Conservation (phyloP, 92 coral and sea anemone species). For the Hydrozoanthus gracilis region DNA sequence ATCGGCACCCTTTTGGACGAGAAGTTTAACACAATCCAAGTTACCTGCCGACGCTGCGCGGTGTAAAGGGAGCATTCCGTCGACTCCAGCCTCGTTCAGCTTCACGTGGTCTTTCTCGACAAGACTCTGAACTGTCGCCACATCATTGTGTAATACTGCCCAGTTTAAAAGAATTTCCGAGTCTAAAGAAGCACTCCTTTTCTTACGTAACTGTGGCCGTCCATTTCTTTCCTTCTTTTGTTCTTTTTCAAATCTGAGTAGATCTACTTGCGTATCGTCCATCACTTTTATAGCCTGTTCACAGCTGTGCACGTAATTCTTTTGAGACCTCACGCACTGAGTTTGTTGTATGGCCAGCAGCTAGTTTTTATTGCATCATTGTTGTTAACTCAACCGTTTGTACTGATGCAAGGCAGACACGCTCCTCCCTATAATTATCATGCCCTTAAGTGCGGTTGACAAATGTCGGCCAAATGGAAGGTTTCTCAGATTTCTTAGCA, state of each 20-base stretch:
- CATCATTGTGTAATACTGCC: constrained; percentile 88
- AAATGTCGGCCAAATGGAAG: too few species aligned
- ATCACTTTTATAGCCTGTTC: not conserved
- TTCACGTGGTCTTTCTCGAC: constrained; percentile 70
- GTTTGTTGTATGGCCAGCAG: not conserved
- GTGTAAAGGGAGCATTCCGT: constrained; percentile 84
- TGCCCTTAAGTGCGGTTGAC: too few species aligned
- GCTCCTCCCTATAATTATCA: too few species aligned
- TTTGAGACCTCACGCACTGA: not conserved
- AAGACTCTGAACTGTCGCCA: constrained; percentile 68
- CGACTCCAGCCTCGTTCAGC: constrained; percentile 75
- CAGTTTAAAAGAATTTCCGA: constrained; percentile 85
- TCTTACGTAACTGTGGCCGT: constrained; percentile 46
- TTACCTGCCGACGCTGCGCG: constrained; percentile 94
- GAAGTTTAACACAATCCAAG: constrained; percentile 77
- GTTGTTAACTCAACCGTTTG: too few species aligned
- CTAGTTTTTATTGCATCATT: not conserved
- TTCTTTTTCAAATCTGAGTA: not conserved
- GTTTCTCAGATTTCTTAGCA: too few species aligned
- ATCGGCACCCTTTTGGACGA: constrained; percentile 83
- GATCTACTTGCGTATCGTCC: constrained; percentile 6
- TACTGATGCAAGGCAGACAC: too few species aligned
- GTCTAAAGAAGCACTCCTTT: constrained; percentile 89
- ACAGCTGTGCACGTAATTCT: not conserved
- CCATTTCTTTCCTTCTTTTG: not conserved